Conservation (phyloP, 2,113 vertebrate species). For the Toxostoma redivivum region DNA sequence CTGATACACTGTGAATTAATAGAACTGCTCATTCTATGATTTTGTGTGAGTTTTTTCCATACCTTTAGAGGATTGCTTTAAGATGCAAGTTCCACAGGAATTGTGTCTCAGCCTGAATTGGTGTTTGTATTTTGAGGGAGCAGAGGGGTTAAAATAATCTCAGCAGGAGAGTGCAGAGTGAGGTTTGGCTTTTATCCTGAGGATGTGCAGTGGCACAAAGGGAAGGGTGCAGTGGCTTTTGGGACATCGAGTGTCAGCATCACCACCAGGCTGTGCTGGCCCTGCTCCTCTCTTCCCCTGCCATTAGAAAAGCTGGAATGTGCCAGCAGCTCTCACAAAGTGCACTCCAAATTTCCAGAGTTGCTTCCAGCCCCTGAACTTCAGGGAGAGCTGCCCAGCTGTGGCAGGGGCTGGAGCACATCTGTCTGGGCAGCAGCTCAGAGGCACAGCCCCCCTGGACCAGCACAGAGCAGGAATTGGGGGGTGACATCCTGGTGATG, state of each 20-base stretch:
- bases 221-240: neutral
- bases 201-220: neutral
- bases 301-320: neutral
- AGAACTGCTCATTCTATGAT: neutral
- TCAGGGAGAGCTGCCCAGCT: neutral
- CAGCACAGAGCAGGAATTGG: neutral
- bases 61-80: neutral
- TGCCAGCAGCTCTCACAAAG: neutral
- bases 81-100: neutral
- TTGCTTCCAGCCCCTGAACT: neutral
- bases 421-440: neutral
- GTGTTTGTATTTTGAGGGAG: neutral
- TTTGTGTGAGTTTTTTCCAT: neutral
- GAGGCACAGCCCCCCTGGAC: neutral
- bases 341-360: neutral
- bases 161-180: neutral
- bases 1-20: neutral
- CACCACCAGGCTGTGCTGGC: neutral
- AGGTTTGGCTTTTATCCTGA: neutral
- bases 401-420: neutral
- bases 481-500: neutral
- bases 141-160: neutral
- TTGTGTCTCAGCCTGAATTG: neutral
- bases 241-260: conserved; percentile 5
- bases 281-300: conserved; percentile 24